These are phyloP conservation scores for Elysia crispata DNA, from an alignment of 2,888 invertebrate genomes.

Conservation along the genomic window DNA sequence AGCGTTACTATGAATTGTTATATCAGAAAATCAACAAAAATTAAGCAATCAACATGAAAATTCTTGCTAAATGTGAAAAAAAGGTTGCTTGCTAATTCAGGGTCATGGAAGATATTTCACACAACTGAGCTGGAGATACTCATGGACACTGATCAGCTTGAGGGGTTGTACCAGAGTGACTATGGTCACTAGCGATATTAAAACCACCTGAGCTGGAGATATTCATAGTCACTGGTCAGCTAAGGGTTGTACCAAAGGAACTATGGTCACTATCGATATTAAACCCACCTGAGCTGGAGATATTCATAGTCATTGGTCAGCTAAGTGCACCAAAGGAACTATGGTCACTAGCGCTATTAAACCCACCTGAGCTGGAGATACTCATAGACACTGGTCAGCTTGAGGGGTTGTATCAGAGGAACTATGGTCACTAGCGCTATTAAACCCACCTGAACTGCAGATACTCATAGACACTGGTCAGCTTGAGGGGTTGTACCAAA, in stretches of 20 bases:
- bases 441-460: no score
- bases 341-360: not conserved
- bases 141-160: no score
- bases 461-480: no score
- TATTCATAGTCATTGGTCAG: not conserved
- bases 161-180: not conserved
- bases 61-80: no score
- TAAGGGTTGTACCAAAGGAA: not conserved
- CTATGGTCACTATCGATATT: not conserved
- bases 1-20: no score
- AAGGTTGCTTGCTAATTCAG: no score
- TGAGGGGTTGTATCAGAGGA: not conserved
- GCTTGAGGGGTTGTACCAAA: no score
- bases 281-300: conserved; percentile 48
- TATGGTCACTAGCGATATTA: no score
- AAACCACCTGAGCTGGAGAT: conserved; percentile 48
- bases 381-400: not conserved
- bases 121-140: no score
- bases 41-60: no score
- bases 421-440: not conserved
- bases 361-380: conserved; percentile 48
- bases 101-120: no score
- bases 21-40: no score
- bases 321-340: not conserved
- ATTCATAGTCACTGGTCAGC: not conserved